Evolutionary conservation across 1,140 invertebrate species (phyloP), one percentile per base, ranked within the genome.

Genomic region (Sitobion miscanthi): DNA sequence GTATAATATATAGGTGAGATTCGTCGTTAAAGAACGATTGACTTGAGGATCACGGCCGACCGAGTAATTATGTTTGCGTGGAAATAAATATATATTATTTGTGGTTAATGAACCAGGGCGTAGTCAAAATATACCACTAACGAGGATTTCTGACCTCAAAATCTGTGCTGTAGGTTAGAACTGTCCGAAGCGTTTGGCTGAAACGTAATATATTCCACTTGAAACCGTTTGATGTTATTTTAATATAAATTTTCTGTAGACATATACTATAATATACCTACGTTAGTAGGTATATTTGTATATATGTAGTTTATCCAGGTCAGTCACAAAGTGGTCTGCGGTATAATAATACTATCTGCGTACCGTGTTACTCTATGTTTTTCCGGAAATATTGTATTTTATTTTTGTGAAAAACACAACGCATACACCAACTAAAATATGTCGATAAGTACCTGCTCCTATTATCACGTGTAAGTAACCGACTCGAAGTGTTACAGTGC

Each of bases 51-150:
- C 89, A 69, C 89, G 38, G 89, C 25, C 54, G 89, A 54, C n/a
- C 5, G 54, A 69, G 6, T 90, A 45, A 69, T 54, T 89, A 89
- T 38, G 17, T 30, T n/a, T 89, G 23, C 52, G 30, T 49, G 20
- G 49, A 89, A 52, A 54, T 42, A 52, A 88, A 90, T 45, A 52
- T 54, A 90, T 0, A 85, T 49, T 3, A 82, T 93, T 86, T 45
- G 62, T 54, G 82, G 77, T 52, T 83, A 93, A 93, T 85, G 49
- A 54, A 93, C 82, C 35, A 47, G 47, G 42, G 62, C 4, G 62
- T n/a, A 77, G 47, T 85, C 21, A 91, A 91, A 90, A 77, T 77
- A 83, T 91, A 49, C 35, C n/a, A 23, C 47, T 93, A 93, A 93
- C 91, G 91, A 93, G 89, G 0, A 45, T 69, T 90, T 69, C 7